These are phyloP conservation scores for Leucoraja erinaceus DNA, from an alignment of 2,113 vertebrate species.

Conservation along the genomic window DNA sequence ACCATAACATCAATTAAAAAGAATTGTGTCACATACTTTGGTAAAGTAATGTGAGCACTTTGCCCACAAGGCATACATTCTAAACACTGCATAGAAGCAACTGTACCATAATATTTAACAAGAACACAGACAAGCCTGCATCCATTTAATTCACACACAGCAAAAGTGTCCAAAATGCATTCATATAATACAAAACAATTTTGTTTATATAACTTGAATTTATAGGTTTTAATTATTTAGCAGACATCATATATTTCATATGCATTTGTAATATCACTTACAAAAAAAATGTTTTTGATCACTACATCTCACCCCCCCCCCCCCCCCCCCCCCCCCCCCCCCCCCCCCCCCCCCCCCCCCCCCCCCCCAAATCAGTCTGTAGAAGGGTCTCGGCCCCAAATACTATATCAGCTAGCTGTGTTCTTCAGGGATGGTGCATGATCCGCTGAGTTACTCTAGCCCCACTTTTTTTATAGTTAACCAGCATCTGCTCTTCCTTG, in stretches of 20 bases:
- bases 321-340: too few relatives aligned
- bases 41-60: neutral
- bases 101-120: neutral
- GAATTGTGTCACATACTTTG: neutral
- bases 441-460: too few relatives aligned
- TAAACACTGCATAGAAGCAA: neutral
- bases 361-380: too few relatives aligned
- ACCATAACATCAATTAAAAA: neutral
- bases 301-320: neutral
- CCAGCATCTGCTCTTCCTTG: too few relatives aligned
- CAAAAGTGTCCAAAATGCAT: neutral
- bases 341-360: too few relatives aligned
- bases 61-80: neutral
- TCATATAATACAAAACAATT: neutral
- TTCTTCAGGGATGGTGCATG: too few relatives aligned
- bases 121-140: neutral
- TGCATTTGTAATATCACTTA: neutral
- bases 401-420: too few relatives aligned
- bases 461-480: too few relatives aligned
- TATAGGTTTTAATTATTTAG: neutral
- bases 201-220: neutral
- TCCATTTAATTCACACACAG: neutral
- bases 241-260: too few relatives aligned
- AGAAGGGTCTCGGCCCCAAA: too few relatives aligned
- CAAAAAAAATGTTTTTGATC: neutral